Conservation (phyloP, 2,113 vertebrate species). For the Oncorhynchus clarkii region DNA sequence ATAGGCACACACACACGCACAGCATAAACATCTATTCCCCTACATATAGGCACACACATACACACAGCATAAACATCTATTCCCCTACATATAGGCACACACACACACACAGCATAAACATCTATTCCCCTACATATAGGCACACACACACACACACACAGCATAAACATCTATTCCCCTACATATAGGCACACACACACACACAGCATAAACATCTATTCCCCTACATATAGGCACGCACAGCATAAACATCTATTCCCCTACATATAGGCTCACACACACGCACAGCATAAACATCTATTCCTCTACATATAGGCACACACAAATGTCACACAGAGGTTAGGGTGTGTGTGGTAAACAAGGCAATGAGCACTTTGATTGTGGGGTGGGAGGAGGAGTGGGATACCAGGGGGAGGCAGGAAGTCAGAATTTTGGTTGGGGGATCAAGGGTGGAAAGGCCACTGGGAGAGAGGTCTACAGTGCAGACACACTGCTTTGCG, state of each 20-base stretch:
- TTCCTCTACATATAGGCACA: conserved; percentile 1
- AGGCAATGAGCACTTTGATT: conserved; percentile 19
- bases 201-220: too few species aligned
- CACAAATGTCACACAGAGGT: conserved; percentile 11
- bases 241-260: too few species aligned
- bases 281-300: neutral
- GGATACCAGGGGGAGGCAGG: conserved; percentile 39
- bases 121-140: too few species aligned
- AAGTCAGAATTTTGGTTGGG: conserved; percentile 43
- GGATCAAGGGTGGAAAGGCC: conserved; percentile 41
- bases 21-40: too few species aligned
- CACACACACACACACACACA: too few species aligned
- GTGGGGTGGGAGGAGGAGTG: conserved; percentile 17
- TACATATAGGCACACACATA: conserved; percentile 32
- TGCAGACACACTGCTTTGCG: conserved; percentile 43
- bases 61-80: conserved; percentile 1
- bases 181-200: too few species aligned
- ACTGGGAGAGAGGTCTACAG: conserved; percentile 44
- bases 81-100: conserved; percentile 5
- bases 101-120: conserved; percentile 1
- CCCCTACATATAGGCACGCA: too few species aligned
- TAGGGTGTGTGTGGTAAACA: conserved; percentile 28
- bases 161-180: too few species aligned
- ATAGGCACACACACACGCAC: too few species aligned
- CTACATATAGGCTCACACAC: too few species aligned